phyloP scores from a whole-genome alignment of 2,888 invertebrate genomes.

The Himalopsyche tibetana region DNA sequence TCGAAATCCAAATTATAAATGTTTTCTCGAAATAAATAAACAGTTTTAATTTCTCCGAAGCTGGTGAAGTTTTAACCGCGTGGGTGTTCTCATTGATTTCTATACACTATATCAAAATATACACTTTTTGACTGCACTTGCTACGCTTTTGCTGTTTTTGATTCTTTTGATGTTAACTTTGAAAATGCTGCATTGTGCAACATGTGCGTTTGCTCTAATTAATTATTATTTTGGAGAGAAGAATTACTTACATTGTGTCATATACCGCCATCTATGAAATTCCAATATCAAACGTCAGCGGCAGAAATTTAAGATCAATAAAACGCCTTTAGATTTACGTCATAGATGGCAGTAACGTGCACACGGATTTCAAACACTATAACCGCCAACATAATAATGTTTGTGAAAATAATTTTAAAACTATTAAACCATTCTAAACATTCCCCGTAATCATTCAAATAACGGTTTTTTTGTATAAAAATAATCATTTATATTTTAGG shows the following conservation, averaged over 20 bases:
- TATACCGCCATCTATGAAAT: conserved; percentile 12
- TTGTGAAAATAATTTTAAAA: too few relatives aligned
- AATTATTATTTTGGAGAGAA: not conserved
- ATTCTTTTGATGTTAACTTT: not conserved
- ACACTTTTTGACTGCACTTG: not conserved
- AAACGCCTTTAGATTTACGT: conserved; percentile 1
- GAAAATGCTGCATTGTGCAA: not conserved
- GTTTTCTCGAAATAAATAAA: conserved; percentile 7
- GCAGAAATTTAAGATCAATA: conserved; percentile 50
- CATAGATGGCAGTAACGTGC: conserved; percentile 40
- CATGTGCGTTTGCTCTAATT: conserved; percentile 19
- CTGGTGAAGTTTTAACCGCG: conserved; percentile 1
- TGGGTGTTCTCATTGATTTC: conserved; percentile 47
- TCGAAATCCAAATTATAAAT: not conserved
- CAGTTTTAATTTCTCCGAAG: not conserved
- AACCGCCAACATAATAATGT: too few relatives aligned
- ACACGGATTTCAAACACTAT: too few relatives aligned
- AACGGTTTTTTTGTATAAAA: too few relatives aligned
- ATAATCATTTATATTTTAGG: too few relatives aligned
- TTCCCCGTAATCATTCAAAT: too few relatives aligned
- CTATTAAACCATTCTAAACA: too few relatives aligned
- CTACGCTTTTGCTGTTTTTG: not conserved
- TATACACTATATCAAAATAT: not conserved
- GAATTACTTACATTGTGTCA: not conserved
- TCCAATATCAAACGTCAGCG: not conserved